Base-by-base conservation (phyloP, 2,888 invertebrate species). In the Agrilus cyanescens region DNA sequence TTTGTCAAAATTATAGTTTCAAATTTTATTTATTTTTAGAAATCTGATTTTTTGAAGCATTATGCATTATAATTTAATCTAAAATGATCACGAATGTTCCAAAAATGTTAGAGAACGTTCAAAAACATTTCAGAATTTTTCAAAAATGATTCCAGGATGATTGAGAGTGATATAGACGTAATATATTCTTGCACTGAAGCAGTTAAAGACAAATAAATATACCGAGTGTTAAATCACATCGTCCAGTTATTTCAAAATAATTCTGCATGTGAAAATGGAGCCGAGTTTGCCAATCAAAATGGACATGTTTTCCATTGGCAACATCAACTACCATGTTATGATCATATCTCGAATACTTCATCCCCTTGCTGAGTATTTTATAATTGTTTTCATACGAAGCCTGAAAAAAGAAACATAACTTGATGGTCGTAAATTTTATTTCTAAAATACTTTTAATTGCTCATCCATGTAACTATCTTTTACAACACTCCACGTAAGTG, bases 211-310 rank as follows among this genome's bases (percentile, higher is more conserved):
- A n/a, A n/a, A n/a, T n/a, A n/a, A n/a, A 38, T 6, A 13, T 62
- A 81, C 84, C 84, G 34, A 89, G 65, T 1, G 83, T 72, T 58
- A 85, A 85, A 59, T 82, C 80, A 48, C 90, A 91, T 40, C 70
- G 70, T 40, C 82, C 82, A 0, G 78, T 80, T 36, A 69, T 64
- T 10, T 77, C 61, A 47, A 78, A 81, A 46, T 81, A 78, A 2
- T 75, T 74, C 48, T 80, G 74, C 75, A 87, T 85, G 13, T 84
- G 68, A 52, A 78, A 80, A 50, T 79, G 75, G 10, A 90, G 72
- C 29, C 83, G 80, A 8, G 84, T 78, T 57, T 80, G 81, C 85
- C 90, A 88, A 57, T 89, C 88, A 38, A 91, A 76, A 46, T 82
- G 73, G 8, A 82, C 82, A 55, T 89, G 86, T 3, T 76, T 72